Conservation (phyloP, 2,888 invertebrate species). For the Drosophila fungiperda region DNA sequence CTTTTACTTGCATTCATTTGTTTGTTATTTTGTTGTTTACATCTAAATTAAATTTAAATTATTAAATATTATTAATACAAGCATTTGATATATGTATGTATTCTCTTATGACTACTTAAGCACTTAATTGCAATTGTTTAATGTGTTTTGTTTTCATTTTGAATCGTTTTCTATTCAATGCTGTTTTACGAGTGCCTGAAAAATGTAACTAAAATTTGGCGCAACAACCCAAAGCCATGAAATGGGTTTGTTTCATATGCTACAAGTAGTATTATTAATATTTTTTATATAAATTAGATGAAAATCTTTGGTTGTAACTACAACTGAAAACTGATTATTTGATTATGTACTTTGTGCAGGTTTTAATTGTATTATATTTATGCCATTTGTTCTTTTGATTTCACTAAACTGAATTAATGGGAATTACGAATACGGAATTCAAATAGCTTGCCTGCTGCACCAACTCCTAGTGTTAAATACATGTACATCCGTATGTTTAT, state of each 20-base stretch:
- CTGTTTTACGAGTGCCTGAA: constrained; percentile 41
- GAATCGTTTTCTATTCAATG: constrained; percentile 5
- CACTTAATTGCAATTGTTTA: constrained; percentile 54
- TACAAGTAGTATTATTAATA: constrained; percentile 32
- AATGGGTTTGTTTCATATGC: constrained; percentile 40
- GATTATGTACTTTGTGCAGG: constrained; percentile 53
- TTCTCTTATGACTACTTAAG: constrained; percentile 61
- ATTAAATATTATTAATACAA: constrained; percentile 62
- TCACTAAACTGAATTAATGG: constrained; percentile 33
- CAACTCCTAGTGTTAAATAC: constrained; percentile 28
- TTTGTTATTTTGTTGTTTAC: constrained; percentile 38
- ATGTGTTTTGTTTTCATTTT: constrained; percentile 9
- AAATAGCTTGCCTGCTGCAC: constrained; percentile 28
- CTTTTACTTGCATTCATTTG: constrained; percentile 58
- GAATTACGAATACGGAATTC: constrained; percentile 15
- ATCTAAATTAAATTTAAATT: constrained; percentile 54
- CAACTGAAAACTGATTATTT: constrained; percentile 68
- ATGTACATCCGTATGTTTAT: constrained; percentile 44
- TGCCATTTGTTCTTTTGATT: constrained; percentile 10
- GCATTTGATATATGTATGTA: constrained; percentile 58
- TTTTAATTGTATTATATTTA: constrained; percentile 24
- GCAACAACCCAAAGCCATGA: constrained; percentile 56
- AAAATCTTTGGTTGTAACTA: constrained; percentile 80
- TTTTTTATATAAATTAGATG: constrained; percentile 33
- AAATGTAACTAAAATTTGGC: constrained; percentile 71